Base-by-base conservation (phyloP, 2,888 invertebrate genomes). In the Leucophenga maculata region DNA sequence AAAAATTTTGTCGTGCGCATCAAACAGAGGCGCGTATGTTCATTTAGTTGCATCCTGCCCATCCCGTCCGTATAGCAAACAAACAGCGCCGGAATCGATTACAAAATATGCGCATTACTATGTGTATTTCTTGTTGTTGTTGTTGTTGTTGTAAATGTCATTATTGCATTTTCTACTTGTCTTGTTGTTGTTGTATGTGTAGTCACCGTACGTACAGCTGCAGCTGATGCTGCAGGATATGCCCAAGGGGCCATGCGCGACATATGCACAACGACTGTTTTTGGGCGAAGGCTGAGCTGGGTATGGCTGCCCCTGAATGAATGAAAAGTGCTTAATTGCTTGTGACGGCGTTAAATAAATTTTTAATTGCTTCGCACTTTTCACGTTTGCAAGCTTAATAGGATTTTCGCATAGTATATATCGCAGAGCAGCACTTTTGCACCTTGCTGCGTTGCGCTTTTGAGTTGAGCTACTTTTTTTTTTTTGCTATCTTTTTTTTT, bases 291-390 rank as follows among this genome's bases (percentile, higher is more conserved):
- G 14, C 57, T 26, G 1, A 3, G 26, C 31, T 26, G 57, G 18
- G 9, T 64, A 11, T 26, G 26, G 14, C n/a, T 72, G 77, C 84
- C 78, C 84, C 78, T 84, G 84, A 81, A 81, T 81, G 82, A 80
- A 80, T 83, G 81, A 86, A 86, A 83, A 85, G 84, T 82, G 86
- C 85, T 86, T 87, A 87, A 87, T 87, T 87, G 87, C 87, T 86
- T 86, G 87, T 86, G 86, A 87, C 85, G 85, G 86, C 85, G 86
- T 87, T 86, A 87, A 87, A 87, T 87, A 86, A 86, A 87, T 87
- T 87, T 87, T 87, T 87, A 87, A 87, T 87, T 86, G 86, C 84
- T 87, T 87, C 84, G 86, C 87, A 87, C 87, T 87, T 86, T 86
- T 83, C 86, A 85, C 85, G 85, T 82, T 85, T 84, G 83, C 86